These are phyloP conservation scores for Apotomis capreana DNA, from an alignment of 2,888 invertebrate species.

Conservation along the genomic window DNA sequence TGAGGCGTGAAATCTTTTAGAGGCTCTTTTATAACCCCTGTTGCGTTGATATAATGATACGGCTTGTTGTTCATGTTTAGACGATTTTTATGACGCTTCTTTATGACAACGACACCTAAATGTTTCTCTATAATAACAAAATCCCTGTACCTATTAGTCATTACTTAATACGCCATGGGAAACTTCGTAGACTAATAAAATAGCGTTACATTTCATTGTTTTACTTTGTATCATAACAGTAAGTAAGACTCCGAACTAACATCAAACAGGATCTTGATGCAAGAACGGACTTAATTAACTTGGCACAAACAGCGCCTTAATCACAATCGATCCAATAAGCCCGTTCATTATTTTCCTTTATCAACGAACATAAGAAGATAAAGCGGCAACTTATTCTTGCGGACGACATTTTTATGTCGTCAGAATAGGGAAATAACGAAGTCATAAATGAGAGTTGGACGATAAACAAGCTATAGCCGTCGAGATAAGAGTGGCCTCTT, in stretches of 20 bases:
- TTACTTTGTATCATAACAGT: conserved; percentile 18
- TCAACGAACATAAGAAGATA: conserved; percentile 74
- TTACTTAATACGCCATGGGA: neutral
- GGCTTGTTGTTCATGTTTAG: conserved; percentile 15
- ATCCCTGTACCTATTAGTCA: neutral
- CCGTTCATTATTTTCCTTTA: conserved; percentile 78
- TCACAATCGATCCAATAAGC: conserved; percentile 71
- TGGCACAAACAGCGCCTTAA: conserved; percentile 73
- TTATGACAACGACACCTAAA: neutral
- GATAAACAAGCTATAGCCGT: conserved; percentile 76
- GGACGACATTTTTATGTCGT: conserved; percentile 80
- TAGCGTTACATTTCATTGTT: conserved; percentile 1
- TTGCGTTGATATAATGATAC: conserved; percentile 26
- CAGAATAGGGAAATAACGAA: conserved; percentile 81
- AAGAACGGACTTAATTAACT: conserved; percentile 59
- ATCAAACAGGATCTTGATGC: conserved; percentile 28
- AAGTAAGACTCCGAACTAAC: conserved; percentile 22
- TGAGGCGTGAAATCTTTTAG: conserved; percentile 33
- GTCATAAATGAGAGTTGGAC: conserved; percentile 77
- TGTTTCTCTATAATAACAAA: neutral
- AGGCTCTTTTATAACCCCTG: conserved; percentile 28
- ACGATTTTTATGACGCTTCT: conserved; percentile 19
- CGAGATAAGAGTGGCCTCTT: conserved; percentile 69
- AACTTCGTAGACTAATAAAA: conserved; percentile 6
- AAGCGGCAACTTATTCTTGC: conserved; percentile 71